Evolutionary conservation across 1,140 invertebrate genomes (phyloP), one percentile per base, ranked within the genome.

Genomic region (Camponotus vicinus): DNA sequence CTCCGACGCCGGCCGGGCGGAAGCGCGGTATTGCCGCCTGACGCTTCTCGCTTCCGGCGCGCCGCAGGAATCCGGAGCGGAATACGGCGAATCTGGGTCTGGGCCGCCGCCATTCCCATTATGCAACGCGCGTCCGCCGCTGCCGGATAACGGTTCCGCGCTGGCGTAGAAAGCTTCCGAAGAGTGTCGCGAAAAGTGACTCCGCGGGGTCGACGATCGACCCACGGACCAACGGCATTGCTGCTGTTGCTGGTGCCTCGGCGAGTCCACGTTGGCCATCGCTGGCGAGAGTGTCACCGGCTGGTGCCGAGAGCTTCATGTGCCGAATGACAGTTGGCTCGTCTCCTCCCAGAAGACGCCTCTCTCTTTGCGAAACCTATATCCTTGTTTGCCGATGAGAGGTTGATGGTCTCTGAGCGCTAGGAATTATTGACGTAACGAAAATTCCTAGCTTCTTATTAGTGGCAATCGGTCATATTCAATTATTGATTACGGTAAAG

Each of bases 111-210:
- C 91, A 73, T 66, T 13, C 57, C 85, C 86, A 93, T 95, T 94
- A 94, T 94, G 94, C 94, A 94, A 93, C 69, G 83, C 90, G 86
- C 93, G 93, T 94, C 85, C 85, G 64, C 67, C 64, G 67, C 84
- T 86, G 67, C 64, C 57, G 70, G 91, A 84, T 93, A 94, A 94
- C 93, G 92, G 93, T 90, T 93, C 87, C 75, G 66, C 75, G 89
- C 86, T 92, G 80, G 85, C 87, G 80, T 93, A 92, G 92, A 92
- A 91, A 92, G 90, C 90, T 87, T 93, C 92, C 89, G 89, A 86
- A 86, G 86, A 88, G 73, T 63, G 89, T 61, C 86, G 86, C 42
- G 86, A 82, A 88, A 91, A 90, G 87, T 83, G 90, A 92, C 83
- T 92, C 71, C 57, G 67, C 79, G 89, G 73, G 80, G 89, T 91